phyloP scores from a whole-genome alignment of 2,113 vertebrate species.

The Anthoscopus minutus region DNA sequence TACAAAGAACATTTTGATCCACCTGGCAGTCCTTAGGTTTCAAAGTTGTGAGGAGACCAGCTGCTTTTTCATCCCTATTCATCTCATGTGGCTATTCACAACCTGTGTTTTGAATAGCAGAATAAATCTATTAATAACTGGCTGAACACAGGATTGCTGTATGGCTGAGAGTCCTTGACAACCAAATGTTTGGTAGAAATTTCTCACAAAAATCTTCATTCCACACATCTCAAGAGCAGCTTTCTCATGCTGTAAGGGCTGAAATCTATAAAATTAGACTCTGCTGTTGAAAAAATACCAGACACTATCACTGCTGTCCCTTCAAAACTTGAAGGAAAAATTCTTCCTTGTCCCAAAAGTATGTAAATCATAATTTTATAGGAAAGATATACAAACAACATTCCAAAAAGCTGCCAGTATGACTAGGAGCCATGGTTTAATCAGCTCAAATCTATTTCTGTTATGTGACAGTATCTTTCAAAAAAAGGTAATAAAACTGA shows the following conservation, averaged over 20 bases:
- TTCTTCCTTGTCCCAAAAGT: not conserved
- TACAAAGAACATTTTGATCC: not conserved
- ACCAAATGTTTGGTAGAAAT: not conserved
- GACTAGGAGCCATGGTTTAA: not conserved
- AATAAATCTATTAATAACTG: not conserved
- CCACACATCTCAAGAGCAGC: not conserved
- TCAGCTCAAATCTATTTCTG: not conserved
- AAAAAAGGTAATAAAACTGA: not conserved
- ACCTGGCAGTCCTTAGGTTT: not conserved
- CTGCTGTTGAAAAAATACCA: not conserved
- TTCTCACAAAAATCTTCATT: not conserved
- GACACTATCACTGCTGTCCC: not conserved
- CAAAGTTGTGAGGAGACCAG: not conserved
- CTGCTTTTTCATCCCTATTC: not conserved
- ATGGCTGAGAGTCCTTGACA: not conserved
- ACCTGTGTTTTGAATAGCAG: not conserved
- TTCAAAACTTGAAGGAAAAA: not conserved
- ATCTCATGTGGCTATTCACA: fast-evolving
- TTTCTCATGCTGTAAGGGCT: too few relatives aligned
- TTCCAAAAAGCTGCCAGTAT: not conserved
- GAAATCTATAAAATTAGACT: not conserved
- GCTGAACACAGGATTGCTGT: not conserved
- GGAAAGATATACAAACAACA: not conserved
- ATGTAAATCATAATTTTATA: not conserved
- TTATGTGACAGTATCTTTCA: not conserved